Evolutionary conservation across 2,113 vertebrate species (phyloP).

Genomic region (Hemiscyllium ocellatum): DNA sequence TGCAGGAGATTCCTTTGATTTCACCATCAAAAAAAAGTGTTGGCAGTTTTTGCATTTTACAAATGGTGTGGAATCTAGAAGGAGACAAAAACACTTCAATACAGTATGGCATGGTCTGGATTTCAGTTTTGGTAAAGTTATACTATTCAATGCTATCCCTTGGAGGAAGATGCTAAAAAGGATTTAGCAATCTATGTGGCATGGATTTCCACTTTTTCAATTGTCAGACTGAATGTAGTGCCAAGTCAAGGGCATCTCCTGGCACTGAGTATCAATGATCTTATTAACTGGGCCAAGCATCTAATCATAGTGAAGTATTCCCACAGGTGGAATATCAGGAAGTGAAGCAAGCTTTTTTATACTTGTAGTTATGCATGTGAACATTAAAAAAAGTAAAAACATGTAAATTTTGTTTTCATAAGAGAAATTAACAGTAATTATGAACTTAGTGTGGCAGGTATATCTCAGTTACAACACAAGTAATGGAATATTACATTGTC

Average conservation of each 20-base stretch:
- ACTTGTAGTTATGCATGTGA: neutral
- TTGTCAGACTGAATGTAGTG: neutral
- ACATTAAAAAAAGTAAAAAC: neutral
- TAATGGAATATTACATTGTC: neutral
- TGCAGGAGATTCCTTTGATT: neutral
- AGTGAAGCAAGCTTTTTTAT: neutral
- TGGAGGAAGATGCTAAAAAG: neutral
- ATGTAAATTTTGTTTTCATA: neutral
- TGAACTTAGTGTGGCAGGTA: neutral
- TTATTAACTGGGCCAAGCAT: no score
- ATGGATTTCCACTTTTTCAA: neutral
- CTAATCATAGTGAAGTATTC: neutral
- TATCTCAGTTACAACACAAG: neutral
- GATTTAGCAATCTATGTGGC: neutral
- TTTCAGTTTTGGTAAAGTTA: neutral
- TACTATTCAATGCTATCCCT: neutral
- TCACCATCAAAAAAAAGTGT: constrained; percentile 33
- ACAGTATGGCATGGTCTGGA: neutral
- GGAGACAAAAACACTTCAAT: neutral
- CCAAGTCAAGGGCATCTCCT: neutral
- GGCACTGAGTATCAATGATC: neutral
- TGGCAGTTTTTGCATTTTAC: constrained; percentile 33
- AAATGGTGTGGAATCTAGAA: constrained; percentile 14
- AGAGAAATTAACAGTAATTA: neutral
- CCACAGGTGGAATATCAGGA: neutral